Evolutionary conservation across 2,113 vertebrate genomes (phyloP), one percentile per base, ranked within the genome.

Genomic region (Neolamprologus ventralis): DNA sequence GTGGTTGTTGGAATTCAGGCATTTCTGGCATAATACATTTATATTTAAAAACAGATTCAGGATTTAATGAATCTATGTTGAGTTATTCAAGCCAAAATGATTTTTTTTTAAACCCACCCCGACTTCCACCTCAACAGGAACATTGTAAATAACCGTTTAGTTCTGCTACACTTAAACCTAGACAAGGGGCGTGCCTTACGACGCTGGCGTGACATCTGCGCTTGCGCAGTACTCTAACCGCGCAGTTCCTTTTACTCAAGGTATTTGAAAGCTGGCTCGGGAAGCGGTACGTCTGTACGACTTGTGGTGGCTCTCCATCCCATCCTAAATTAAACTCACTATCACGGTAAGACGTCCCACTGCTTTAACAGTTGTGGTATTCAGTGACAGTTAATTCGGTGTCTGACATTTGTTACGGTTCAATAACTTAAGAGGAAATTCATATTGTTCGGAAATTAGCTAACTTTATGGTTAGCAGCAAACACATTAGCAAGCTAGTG

Each of bases 181-280:
- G 37, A 1, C 6, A 82, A 68, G 86, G 88, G 93, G 93, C 80
- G 94, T 90, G 87, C 45, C 85, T 78, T 47, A 21, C 4, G 6
- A 40, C 3, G 0, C 37, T 3, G 2, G 7, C 16, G 5, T 85
- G 85, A 86, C 80, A 31, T 91, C 0, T 94, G 91, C 96, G 95
- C 94, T 1, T 92, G 96, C 95, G 95, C 92, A 73, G 19, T 87
- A 5, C 3, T 19, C 9, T 90, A 79, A 94, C 95, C 96, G 95
- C 96, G 96, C 94, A 93, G 95, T 95, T 95, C 88, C 88, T 88
- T 83, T 86, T 49, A 73, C 89, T 86, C 37, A 16, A 85, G 89
- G 88, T 91, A 65, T 96, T 95, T 95, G 95, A 95, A 96, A 94
- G 89, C 93, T 91, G 85, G 88, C 65, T 85, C 79, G 42, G 60